Conservation (phyloP, 1,140 invertebrate species). For the Charaxes varanes region DNA sequence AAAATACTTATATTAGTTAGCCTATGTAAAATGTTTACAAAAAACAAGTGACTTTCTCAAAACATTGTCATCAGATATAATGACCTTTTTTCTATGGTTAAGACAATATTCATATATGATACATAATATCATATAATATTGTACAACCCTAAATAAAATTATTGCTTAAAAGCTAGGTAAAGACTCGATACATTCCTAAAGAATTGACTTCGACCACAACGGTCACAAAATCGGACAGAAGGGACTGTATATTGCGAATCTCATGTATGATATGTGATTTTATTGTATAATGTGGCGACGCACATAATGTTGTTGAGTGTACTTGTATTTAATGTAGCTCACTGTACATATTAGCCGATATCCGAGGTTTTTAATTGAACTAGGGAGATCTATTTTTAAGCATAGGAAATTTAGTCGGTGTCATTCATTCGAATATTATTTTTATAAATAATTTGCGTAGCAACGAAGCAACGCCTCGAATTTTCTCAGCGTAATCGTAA, state of each 20-base stretch:
- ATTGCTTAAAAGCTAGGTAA: too few species aligned
- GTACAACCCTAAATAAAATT: too few species aligned
- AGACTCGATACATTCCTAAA: constrained; percentile 23
- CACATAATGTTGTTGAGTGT: constrained; percentile 31
- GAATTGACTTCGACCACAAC: constrained; percentile 7
- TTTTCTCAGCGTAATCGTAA: constrained; percentile 27
- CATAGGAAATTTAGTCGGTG: constrained; percentile 49
- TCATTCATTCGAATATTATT: constrained; percentile 51
- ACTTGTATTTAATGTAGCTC: constrained; percentile 42
- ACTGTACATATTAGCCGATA: constrained; percentile 48
- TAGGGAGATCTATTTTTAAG: constrained; percentile 57
- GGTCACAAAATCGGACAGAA: constrained; percentile 19
- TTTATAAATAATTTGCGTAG: constrained; percentile 56
- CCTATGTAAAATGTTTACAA: too few species aligned
- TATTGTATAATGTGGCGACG: constrained; percentile 26
- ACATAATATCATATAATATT: too few species aligned
- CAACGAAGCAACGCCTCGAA: constrained; percentile 44
- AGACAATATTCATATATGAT: too few species aligned
- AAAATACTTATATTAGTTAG: too few species aligned
- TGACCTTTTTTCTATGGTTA: too few species aligned
- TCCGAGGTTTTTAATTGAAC: constrained; percentile 49
- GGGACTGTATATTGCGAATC: constrained; percentile 27
- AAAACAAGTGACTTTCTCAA: too few species aligned
- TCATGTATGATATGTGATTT: constrained; percentile 28
- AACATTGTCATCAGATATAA: too few species aligned